A percentile compares a stretch with the other conserved stretches of the same genome.
phyloP scores from a whole-genome alignment of 2,797 vertebrate genomes.

The Poecilia picta region DNA sequence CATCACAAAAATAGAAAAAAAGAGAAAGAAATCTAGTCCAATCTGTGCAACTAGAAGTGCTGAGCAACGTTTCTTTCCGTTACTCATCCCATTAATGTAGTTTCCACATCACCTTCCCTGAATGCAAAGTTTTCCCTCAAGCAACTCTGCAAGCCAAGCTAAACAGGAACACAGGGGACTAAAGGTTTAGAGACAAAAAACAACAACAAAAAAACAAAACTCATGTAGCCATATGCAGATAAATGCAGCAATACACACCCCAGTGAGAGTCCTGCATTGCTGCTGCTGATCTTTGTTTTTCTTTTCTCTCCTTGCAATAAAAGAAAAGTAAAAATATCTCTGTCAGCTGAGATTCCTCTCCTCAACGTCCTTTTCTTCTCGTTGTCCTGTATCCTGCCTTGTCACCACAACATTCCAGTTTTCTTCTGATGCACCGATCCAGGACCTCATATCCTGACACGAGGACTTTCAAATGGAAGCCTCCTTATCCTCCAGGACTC shows the following conservation, averaged over 20 bases:
- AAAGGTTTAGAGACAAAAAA: slow-evolving; percentile 20
- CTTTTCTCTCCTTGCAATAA: slow-evolving; percentile 33
- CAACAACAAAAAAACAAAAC: too few species aligned
- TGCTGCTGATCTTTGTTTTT: slow-evolving; percentile 66
- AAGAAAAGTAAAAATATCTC: slow-evolving; percentile 45
- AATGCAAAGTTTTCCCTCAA: slow-evolving; percentile 59
- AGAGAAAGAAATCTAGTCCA: slow-evolving; percentile 35
- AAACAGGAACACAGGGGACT: slow-evolving; percentile 22
- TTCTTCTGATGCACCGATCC: slow-evolving; percentile 40
- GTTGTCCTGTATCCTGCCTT: slow-evolving; percentile 39
- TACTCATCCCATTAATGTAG: slow-evolving; percentile 47
- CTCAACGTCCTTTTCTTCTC: slow-evolving; percentile 21
- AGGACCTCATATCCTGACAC: slow-evolving; percentile 65
- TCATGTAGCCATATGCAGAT: slow-evolving; percentile 22
- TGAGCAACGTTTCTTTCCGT: slow-evolving; percentile 41
- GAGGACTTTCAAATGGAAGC: slow-evolving; percentile 68
- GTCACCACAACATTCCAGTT: slow-evolving; percentile 46
- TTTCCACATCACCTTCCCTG: slow-evolving; percentile 38
- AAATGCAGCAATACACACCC: slow-evolving; percentile 62
- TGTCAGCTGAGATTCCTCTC: slow-evolving; percentile 28
- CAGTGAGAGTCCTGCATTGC: slow-evolving; percentile 75
- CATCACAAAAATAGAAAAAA: slow-evolving; percentile 15
- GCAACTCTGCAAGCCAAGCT: slow-evolving; percentile 30
- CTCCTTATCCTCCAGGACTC: slow-evolving; percentile 65
- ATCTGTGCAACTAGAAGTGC: slow-evolving; percentile 21